These are phyloP conservation scores for Orthochromis indermauri DNA, from an alignment of 2,113 vertebrate genomes.

Conservation along the genomic window DNA sequence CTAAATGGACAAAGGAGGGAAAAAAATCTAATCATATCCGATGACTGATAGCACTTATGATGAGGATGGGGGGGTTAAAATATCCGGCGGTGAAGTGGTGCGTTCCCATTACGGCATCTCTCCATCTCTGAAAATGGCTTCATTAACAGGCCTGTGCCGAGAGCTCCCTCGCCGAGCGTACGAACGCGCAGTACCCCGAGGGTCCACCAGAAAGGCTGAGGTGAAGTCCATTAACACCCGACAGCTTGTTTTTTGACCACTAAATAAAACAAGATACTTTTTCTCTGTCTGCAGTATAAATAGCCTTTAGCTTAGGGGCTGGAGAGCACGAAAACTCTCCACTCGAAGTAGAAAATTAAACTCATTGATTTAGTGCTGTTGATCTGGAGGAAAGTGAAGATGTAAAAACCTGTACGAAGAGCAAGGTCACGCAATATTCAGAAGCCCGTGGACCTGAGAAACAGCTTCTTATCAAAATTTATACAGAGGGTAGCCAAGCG, in stretches of 20 bases:
- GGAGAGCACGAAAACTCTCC: neutral
- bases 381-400: neutral
- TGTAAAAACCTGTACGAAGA: neutral
- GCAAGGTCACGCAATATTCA: neutral
- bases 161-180: conserved; percentile 43
- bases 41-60: conserved; percentile 60
- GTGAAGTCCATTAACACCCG: conserved; percentile 66
- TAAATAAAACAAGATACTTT: conserved; percentile 61
- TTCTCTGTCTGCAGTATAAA: conserved; percentile 41
- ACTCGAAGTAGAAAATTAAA: neutral
- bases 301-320: conserved; percentile 11
- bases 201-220: conserved; percentile 41
- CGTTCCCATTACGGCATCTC: conserved; percentile 55
- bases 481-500: neutral
- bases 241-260: conserved; percentile 61
- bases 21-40: conserved; percentile 32
- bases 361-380: neutral
- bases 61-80: conserved; percentile 56
- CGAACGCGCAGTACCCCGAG: conserved; percentile 36
- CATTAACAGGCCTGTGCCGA: conserved; percentile 52
- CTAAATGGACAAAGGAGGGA: conserved; percentile 5
- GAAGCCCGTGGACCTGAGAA: neutral
- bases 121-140: conserved; percentile 58
- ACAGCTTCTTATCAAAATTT: neutral
- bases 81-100: conserved; percentile 57